Percentiles rank a stretch among this genome's conserved stretches.
These are phyloP conservation scores for Onychostoma macrolepis DNA, from an alignment of 2,113 vertebrate species.

Conservation along the genomic window DNA sequence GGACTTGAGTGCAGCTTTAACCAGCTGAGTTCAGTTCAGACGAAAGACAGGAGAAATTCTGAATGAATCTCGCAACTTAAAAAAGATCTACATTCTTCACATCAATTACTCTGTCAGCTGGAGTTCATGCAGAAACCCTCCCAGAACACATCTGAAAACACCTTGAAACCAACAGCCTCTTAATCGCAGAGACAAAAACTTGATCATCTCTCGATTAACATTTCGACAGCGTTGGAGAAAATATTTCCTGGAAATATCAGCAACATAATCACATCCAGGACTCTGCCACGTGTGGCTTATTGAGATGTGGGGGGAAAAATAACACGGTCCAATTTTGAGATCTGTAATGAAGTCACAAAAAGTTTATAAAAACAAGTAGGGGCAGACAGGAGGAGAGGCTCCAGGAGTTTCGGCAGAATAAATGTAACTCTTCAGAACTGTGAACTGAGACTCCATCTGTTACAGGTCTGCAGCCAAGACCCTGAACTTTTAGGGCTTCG, in stretches of 20 bases:
- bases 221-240: slow-evolving; percentile 64
- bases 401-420: slow-evolving; percentile 54
- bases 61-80: slow-evolving; percentile 76
- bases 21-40: slow-evolving; percentile 6
- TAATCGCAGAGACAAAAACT: slow-evolving; percentile 8
- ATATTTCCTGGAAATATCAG: slow-evolving; percentile 73
- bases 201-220: slow-evolving; percentile 62
- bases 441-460: slow-evolving; percentile 44
- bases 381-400: slow-evolving; percentile 57
- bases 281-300: slow-evolving; percentile 66
- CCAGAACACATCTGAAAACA: slow-evolving; percentile 32
- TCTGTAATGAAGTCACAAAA: slow-evolving; percentile 63
- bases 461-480: slow-evolving; percentile 54
- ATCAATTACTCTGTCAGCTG: slow-evolving; percentile 77
- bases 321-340: slow-evolving; percentile 55
- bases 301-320: slow-evolving; percentile 42
- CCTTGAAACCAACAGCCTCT: slow-evolving; percentile 51
- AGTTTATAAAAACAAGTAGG: slow-evolving; percentile 61
- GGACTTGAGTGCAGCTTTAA: neutral
- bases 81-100: slow-evolving; percentile 71
- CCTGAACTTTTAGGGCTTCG: slow-evolving; percentile 26
- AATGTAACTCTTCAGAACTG: slow-evolving; percentile 50
- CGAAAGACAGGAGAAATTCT: slow-evolving; percentile 61
- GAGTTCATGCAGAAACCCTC: slow-evolving; percentile 56
- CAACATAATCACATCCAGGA: slow-evolving; percentile 69